These are phyloP conservation scores for Netelia fuscicornis DNA, from an alignment of 2,888 invertebrate genomes.

Conservation along the genomic window DNA sequence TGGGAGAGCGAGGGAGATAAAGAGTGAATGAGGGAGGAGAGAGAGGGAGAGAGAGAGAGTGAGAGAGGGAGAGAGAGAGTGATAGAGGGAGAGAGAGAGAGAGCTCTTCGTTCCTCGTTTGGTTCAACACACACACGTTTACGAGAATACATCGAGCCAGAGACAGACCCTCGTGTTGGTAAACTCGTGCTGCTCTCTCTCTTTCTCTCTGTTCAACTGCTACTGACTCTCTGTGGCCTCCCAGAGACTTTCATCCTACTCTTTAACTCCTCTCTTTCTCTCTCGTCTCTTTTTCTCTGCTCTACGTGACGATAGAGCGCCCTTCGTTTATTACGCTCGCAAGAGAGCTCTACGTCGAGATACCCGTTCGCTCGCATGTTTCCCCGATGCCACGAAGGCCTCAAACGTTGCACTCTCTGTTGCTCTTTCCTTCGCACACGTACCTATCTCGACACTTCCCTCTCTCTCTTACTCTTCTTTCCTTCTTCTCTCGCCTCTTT, in stretches of 20 bases:
- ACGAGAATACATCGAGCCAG: not conserved
- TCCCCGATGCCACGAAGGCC: slow-evolving; percentile 83
- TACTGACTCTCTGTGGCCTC: slow-evolving; percentile 11
- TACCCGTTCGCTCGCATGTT: slow-evolving; percentile 76
- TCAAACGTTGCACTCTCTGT: slow-evolving; percentile 84
- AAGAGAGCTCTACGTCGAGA: slow-evolving; percentile 13
- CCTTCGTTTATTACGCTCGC: slow-evolving; percentile 72
- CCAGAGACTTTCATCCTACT: slow-evolving; percentile 29
- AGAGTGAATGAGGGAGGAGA: not conserved
- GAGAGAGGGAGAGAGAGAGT: not conserved
- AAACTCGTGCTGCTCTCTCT: not conserved
- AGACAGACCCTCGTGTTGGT: not conserved
- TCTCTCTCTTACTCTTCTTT: slow-evolving; percentile 6
- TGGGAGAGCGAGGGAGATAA: not conserved
- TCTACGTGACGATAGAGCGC: slow-evolving; percentile 71
- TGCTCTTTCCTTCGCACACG: slow-evolving; percentile 74
- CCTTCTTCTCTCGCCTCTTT: slow-evolving; percentile 41
- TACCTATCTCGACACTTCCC: not conserved
- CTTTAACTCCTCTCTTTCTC: slow-evolving; percentile 36
- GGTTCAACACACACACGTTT: slow-evolving; percentile 18
- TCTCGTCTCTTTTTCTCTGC: slow-evolving; percentile 66
- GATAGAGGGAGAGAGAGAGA: not conserved
- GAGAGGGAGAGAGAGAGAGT: slow-evolving; percentile 4
- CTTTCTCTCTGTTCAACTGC: slow-evolving; percentile 11
- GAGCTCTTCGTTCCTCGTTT: slow-evolving; percentile 53